Evolutionary conservation across 2,113 vertebrate genomes (phyloP), one percentile per base, ranked within the genome.

Genomic region (Struthidea cinerea): DNA sequence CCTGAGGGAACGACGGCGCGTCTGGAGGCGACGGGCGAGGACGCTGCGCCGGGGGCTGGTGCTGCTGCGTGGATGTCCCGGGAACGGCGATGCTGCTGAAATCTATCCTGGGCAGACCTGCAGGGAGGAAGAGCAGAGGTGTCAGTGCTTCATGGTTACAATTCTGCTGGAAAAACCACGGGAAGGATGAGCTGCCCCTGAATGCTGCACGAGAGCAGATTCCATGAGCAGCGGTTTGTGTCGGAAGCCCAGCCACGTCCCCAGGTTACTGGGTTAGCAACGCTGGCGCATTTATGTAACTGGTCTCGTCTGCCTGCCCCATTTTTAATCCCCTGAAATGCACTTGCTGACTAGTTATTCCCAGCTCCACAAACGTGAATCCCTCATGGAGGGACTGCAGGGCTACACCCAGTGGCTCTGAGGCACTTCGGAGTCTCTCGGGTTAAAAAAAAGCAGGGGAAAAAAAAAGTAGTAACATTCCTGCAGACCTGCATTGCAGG

Each of bases 1-100:
- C 99, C 98, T 99, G 99, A 11, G 99, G 98, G 92, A 98, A 98
- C 0, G 97, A 84, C 6, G 97, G 90, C 0, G 84, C 69, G 1
- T 98, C 98, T 0, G 98, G 97, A 27, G 98, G 96, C 3, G 97
- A 98, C 0, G 91, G 93, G 55, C 53, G 98, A 6, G 91, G 94
- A 6, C 93, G 94, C 57, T 82, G 94, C 1, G 80, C 87, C 8
- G 87, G 95, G 6, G 94, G 97, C 21, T 83, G 98, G 23, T 67
- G 95, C 35, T 50, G 97, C 52, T 96, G 98, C 7, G 97, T 50
- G 6, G 99, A 99, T 0, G 98, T 98, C 90, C 99, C 98, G 1
- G 99, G 99, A 59, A 99, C 99, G 0, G 99, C 98, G 59, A 99
- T 99, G 92, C 99, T 99, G 95, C 99, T 98, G 96, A 99, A 99